Evolutionary conservation across 1,140 invertebrate species (phyloP), one percentile per base, ranked within the genome.

Genomic region (Tetramorium alpestre): DNA sequence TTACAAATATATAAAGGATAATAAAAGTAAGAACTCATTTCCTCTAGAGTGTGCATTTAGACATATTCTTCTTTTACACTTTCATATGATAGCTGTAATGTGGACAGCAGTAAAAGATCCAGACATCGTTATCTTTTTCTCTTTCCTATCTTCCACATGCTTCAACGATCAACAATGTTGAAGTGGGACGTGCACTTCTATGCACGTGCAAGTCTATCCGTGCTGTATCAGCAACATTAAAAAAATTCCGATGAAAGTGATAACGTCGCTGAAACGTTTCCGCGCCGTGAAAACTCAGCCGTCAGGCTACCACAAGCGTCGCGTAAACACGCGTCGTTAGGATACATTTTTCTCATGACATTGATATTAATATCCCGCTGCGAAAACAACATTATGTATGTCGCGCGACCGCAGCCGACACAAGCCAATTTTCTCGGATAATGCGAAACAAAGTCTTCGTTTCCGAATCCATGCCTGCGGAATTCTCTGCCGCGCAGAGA

Each of bases 341-440:
- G 11, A 82, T 16, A 72, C 25, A 58, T 41, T 73, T 84, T 84
- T 84, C 80, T 62, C 69, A 8, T 22, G 54, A 62, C 69, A 58
- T 33, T 73, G 80, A 60, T 82, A 84, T 73, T 49, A 84, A 75
- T 84, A 75, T 84, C 41, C 80, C 8, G 41, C 80, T 84, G 80
- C 13, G 80, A 84, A 84, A 84, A 84, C 58, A 60, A 84, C 54
- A 47, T 75, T 47, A 25, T 6, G 54, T 62, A 60, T 60, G 56
- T 75, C 41, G 25, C n/a, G 16, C 33, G 22, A 82, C 22, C 16
- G 49, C 77, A 13, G 41, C 6, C 54, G 25, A 25, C 51, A 47
- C 51, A 72, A 72, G 41, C 41, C 54, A 60, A 60, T 84, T 84
- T 84, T 64, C 69, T 75, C 13, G 54, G 13, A 47, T 60, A 84